Evolutionary conservation across 2,888 invertebrate genomes (phyloP), one percentile per base, ranked within the genome.

Genomic region (Papilio demoleus): DNA sequence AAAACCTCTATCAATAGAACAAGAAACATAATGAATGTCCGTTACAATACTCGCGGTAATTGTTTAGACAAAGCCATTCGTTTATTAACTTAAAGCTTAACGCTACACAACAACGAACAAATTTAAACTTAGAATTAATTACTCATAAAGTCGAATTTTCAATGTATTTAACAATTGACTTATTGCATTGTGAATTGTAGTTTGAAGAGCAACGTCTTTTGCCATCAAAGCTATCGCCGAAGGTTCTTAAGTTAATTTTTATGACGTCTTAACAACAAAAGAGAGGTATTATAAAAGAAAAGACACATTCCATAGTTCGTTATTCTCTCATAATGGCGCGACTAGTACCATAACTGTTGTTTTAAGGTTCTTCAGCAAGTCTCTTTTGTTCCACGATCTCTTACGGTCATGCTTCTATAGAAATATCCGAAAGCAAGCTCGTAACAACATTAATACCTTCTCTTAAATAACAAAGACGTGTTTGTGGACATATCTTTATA

Each of bases 1-100:
- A 88, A 90, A 88, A 86, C 86, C 80, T 77, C 79, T 81, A 85
- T 89, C 87, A 88, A 90, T 87, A 87, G 88, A 86, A 88, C 87
- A 88, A 90, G 88, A 82, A 86, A 90, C 86, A 86, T 83, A 90
- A 92, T 90, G 90, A 90, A 88, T 85, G 85, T 82, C 81, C 81
- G 81, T 81, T 88, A 91, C 91, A 90, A 91, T 90, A 86, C 88
- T 81, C 78, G 78, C 80, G 83, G 87, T 92, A 91, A 92, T 92
- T 92, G 92, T 92, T 92, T 91, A 92, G 88, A 91, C 90, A 92
- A 92, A 85, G 79, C 82, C 74, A 71, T 80, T 77, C 76, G 66
- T 75, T 76, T 70, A 72, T 67, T 70, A 73, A 70, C 72, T 59
- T 68, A 74, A 70, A 60, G 74, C 79, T 77, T 75, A 75, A 71